Percentiles rank a stretch among this genome's conserved stretches.
These are phyloP conservation scores for Chloroclysta siterata DNA, from an alignment of 2,888 invertebrate genomes.

Conservation along the genomic window DNA sequence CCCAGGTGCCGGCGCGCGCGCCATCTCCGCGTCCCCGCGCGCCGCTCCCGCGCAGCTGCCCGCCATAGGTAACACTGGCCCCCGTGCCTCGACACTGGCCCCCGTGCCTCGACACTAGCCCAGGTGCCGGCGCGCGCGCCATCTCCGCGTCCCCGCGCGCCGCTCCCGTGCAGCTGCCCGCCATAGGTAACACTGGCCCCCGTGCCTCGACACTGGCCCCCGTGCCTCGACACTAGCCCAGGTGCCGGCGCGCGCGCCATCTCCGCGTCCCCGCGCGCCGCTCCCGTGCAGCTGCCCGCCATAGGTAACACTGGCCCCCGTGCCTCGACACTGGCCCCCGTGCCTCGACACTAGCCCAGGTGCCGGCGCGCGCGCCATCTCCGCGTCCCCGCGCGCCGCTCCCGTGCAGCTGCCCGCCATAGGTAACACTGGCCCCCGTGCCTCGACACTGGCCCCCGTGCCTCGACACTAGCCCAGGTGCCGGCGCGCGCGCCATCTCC, in stretches of 20 bases:
- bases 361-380: conserved; percentile 45
- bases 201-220: not conserved
- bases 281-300: conserved; percentile 60
- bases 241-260: conserved; percentile 47
- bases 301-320: conserved; percentile 53
- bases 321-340: not conserved
- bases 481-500: conserved; percentile 45
- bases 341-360: conserved; percentile 41
- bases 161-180: conserved; percentile 58
- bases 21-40: conserved; percentile 43
- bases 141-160: conserved; percentile 43
- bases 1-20: conserved; percentile 50
- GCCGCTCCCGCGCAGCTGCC: conserved; percentile 57
- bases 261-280: conserved; percentile 41
- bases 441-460: not conserved
- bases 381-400: conserved; percentile 42
- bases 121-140: conserved; percentile 51
- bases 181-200: conserved; percentile 55
- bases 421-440: conserved; percentile 46
- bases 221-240: conserved; percentile 38
- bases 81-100: not conserved
- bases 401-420: conserved; percentile 65
- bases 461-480: conserved; percentile 42
- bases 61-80: conserved; percentile 57
- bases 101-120: not conserved